Conservation (phyloP, 2,797 vertebrate species). For the Hydrophis major region DNA sequence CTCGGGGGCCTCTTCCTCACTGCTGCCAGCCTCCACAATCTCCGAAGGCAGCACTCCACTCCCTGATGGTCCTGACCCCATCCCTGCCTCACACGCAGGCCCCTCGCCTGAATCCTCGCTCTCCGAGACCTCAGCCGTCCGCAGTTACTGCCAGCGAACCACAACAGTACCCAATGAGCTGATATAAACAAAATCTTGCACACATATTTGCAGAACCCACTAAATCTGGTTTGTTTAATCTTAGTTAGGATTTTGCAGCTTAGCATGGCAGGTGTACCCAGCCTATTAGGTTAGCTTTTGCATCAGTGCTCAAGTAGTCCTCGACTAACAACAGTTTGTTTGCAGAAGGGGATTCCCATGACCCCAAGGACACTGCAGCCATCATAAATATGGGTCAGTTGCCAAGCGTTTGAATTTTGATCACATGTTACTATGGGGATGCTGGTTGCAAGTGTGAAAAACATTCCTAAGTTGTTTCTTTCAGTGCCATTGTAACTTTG, state of each 20-base stretch:
- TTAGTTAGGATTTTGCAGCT: neutral
- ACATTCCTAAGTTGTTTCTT: neutral
- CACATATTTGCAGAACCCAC: neutral
- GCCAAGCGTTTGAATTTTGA: neutral
- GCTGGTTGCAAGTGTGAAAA: neutral
- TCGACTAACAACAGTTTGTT: neutral
- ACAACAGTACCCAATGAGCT: neutral
- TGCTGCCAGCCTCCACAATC: too few relatives aligned
- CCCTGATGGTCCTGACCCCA: too few relatives aligned
- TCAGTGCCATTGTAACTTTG: neutral
- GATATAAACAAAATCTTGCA: neutral
- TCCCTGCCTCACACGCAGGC: too few relatives aligned
- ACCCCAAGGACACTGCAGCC: too few relatives aligned
- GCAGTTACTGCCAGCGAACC: too few relatives aligned
- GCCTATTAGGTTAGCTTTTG: neutral
- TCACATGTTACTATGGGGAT: neutral
- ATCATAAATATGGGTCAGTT: neutral
- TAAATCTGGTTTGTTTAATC: neutral
- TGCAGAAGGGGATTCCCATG: neutral
- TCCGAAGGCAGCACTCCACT: too few relatives aligned
- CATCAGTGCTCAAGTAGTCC: neutral
- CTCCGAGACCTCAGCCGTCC: too few relatives aligned
- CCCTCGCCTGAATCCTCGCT: too few relatives aligned
- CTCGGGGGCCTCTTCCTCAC: too few relatives aligned
- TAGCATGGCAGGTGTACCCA: neutral